Evolutionary conservation across 92 coral and sea anemone genomes (phyloP).

Genomic region (Hydrozoanthus gracilis): DNA sequence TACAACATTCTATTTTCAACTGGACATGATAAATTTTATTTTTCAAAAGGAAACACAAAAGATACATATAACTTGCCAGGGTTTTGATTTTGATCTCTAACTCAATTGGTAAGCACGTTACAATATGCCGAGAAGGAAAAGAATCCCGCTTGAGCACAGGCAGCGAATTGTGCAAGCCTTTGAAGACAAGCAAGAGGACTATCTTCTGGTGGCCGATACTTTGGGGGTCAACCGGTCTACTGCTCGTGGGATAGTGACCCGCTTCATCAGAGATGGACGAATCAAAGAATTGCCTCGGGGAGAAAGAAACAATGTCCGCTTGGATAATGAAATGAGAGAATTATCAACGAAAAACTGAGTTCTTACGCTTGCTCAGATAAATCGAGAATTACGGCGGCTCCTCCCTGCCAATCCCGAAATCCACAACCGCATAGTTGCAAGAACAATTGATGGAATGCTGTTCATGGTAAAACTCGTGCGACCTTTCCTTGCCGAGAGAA

Average conservation of each 20-base stretch:
- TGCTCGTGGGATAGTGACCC: not conserved
- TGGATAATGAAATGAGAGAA: not conserved
- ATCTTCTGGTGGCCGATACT: not conserved
- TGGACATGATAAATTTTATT: too few species aligned
- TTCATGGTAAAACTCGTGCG: slow-evolving; percentile 15
- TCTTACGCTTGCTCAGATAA: too few species aligned
- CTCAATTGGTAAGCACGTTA: too few species aligned
- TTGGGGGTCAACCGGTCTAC: not conserved
- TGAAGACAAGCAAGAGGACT: too few species aligned
- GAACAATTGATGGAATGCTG: slow-evolving; percentile 19
- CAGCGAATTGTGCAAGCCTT: too few species aligned
- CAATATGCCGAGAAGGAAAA: too few species aligned
- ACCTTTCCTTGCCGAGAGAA: slow-evolving; percentile 1
- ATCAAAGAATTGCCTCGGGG: not conserved
- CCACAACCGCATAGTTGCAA: slow-evolving; percentile 24
- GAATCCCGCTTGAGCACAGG: too few species aligned
- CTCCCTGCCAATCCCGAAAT: slow-evolving; percentile 24
- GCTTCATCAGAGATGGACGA: not conserved
- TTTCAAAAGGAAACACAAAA: too few species aligned
- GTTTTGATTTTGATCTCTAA: too few species aligned
- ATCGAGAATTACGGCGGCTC: not conserved
- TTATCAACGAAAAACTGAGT: too few species aligned
- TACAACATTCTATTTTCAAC: too few species aligned
- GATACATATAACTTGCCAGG: too few species aligned
- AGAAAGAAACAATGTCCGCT: not conserved